Conservation (phyloP, 2,888 invertebrate species). For the Agrotis ipsilon region DNA sequence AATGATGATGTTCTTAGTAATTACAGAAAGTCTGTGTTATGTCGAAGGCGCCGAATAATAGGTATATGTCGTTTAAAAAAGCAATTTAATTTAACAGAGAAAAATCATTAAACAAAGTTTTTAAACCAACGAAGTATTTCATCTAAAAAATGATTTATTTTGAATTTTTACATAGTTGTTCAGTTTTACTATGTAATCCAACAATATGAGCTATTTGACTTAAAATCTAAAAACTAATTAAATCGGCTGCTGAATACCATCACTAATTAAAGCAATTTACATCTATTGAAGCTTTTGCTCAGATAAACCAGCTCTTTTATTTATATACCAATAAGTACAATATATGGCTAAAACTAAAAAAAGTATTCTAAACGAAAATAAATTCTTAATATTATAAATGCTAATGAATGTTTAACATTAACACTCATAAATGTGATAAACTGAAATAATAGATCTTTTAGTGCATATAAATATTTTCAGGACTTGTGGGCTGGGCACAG, state of each 20-base stretch:
- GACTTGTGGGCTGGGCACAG: no score
- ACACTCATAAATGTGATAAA: no score
- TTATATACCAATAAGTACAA: neutral
- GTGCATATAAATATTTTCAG: no score
- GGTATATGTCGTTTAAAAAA: neutral
- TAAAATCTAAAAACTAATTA: neutral
- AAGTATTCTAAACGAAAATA: no score
- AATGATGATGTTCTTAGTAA: constrained; percentile 4
- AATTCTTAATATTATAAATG: no score
- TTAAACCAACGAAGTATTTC: neutral
- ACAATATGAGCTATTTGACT: constrained; percentile 1
- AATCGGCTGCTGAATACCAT: neutral
- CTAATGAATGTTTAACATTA: no score
- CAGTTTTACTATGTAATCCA: neutral
- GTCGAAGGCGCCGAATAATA: neutral
- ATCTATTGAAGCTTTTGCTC: neutral
- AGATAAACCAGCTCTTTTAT: neutral
- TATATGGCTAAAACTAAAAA: no score
- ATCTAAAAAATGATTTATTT: neutral
- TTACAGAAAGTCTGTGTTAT: constrained; percentile 1
- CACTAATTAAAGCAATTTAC: neutral
- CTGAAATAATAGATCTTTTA: no score
- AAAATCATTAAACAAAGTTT: constrained; percentile 2
- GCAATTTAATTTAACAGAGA: constrained; percentile 2
- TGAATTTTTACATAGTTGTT: no score